These are phyloP conservation scores for Drosophila micromelanica DNA, from an alignment of 1,140 invertebrate genomes.

Conservation along the genomic window DNA sequence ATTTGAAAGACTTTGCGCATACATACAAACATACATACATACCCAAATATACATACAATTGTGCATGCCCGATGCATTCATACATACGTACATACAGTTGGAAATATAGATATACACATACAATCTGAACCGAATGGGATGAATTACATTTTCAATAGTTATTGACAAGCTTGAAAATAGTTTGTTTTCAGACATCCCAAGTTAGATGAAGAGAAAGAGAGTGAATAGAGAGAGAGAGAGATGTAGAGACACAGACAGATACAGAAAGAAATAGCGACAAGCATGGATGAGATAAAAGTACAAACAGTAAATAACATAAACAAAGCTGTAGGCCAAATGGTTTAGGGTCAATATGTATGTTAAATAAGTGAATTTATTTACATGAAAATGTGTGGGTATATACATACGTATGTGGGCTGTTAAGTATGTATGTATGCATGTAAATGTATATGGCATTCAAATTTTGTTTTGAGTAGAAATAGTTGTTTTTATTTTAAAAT, in stretches of 20 bases:
- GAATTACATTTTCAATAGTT: constrained; percentile 17
- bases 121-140: constrained; percentile 20
- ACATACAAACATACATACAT: constrained; percentile 14
- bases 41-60: constrained; percentile 11
- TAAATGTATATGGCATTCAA: neutral
- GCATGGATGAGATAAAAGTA: constrained; percentile 36
- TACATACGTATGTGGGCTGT: constrained; percentile 9
- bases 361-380: constrained; percentile 27
- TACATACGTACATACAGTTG: constrained; percentile 1
- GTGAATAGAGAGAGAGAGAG: constrained; percentile 4
- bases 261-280: constrained; percentile 20
- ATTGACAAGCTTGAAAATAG: constrained; percentile 19
- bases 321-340: constrained; percentile 17
- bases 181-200: constrained; percentile 15
- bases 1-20: constrained; percentile 2
- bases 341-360: constrained; percentile 15
- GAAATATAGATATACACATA: constrained; percentile 18
- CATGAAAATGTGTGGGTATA: constrained; percentile 23
- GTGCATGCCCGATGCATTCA: neutral
- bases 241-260: constrained; percentile 14
- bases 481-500: neutral
- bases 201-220: constrained; percentile 16
- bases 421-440: constrained; percentile 8
- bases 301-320: constrained; percentile 24
- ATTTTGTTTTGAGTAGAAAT: neutral